Evolutionary conservation across 2,113 vertebrate genomes (phyloP).

Genomic region (Columbina picui): DNA sequence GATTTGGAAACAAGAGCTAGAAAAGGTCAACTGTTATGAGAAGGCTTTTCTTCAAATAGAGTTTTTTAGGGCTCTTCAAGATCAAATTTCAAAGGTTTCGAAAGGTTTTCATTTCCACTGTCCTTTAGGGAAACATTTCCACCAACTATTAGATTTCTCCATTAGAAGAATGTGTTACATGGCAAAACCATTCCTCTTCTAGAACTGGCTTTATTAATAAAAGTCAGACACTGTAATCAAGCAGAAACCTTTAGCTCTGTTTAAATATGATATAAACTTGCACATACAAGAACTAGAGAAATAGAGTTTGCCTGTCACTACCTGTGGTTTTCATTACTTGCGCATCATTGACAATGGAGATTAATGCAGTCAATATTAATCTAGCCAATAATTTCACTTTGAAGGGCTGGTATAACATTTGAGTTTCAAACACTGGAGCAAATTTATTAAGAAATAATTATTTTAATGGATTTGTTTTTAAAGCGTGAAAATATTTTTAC

Average conservation of each 20-base stretch:
- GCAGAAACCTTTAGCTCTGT: conserved; percentile 1
- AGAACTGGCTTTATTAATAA: conserved; percentile 25
- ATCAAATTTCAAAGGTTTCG: conserved; percentile 31
- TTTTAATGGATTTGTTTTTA: conserved; percentile 50
- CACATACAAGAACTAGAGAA: neutral
- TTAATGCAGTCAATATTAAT: neutral
- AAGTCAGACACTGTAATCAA: neutral
- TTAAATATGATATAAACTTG: neutral
- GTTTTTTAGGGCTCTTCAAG: conserved; percentile 22
- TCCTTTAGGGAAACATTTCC: conserved; percentile 29
- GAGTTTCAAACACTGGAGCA: neutral
- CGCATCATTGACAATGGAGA: neutral
- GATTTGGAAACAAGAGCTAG: conserved; percentile 27
- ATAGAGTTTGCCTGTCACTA: neutral
- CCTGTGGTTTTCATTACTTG: neutral
- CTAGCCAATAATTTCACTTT: neutral
- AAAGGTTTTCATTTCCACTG: conserved; percentile 36
- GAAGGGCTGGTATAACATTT: neutral
- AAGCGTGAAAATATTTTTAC: conserved; percentile 17
- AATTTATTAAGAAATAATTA: conserved; percentile 45
- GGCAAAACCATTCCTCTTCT: neutral
- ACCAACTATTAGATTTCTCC: conserved; percentile 10
- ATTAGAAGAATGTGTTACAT: neutral
- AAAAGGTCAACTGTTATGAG: conserved; percentile 62
- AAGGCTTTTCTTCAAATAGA: conserved; percentile 48